Percentiles rank a stretch among this genome's conserved stretches.
phyloP scores from a whole-genome alignment of 1,140 invertebrate genomes.

The Gonatopus flavifemur region DNA sequence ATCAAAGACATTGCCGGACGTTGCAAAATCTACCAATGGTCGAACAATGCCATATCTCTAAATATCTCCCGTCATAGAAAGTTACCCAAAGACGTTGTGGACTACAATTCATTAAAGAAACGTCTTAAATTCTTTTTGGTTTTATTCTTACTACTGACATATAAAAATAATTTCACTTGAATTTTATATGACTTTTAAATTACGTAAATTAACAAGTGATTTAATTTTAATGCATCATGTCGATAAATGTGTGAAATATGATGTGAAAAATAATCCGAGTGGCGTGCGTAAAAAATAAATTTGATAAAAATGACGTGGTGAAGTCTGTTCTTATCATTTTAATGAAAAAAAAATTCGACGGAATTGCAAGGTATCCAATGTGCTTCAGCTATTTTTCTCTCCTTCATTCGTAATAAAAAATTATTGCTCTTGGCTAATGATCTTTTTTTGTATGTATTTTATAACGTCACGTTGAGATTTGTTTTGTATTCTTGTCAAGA shows the following conservation, averaged over 20 bases:
- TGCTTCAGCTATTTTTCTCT: neutral
- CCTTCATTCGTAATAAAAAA: too few relatives aligned
- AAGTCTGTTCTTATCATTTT: conserved; percentile 27
- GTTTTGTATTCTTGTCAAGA: neutral
- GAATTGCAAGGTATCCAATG: conserved; percentile 27
- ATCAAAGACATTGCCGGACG: too few relatives aligned
- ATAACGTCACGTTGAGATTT: neutral
- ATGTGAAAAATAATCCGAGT: conserved; percentile 22
- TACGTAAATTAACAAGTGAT: conserved; percentile 22
- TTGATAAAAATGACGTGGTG: conserved; percentile 44
- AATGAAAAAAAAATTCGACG: conserved; percentile 16
- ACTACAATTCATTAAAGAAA: conserved; percentile 15
- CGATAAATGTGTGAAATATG: conserved; percentile 7
- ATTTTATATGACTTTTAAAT: conserved; percentile 16
- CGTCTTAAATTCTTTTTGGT: conserved; percentile 29
- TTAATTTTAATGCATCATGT: conserved; percentile 9
- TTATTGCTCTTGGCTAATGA: too few relatives aligned
- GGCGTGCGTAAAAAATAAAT: conserved; percentile 30
- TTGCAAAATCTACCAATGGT: too few relatives aligned
- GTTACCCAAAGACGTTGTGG: too few relatives aligned
- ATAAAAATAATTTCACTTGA: conserved; percentile 30
- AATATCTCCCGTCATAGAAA: too few relatives aligned
- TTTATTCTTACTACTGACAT: conserved; percentile 38
- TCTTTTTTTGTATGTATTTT: conserved; percentile 8
- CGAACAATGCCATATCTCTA: too few relatives aligned